Evolutionary conservation across 2,888 invertebrate genomes (phyloP).

Genomic region (Balanococcus diminutus): DNA sequence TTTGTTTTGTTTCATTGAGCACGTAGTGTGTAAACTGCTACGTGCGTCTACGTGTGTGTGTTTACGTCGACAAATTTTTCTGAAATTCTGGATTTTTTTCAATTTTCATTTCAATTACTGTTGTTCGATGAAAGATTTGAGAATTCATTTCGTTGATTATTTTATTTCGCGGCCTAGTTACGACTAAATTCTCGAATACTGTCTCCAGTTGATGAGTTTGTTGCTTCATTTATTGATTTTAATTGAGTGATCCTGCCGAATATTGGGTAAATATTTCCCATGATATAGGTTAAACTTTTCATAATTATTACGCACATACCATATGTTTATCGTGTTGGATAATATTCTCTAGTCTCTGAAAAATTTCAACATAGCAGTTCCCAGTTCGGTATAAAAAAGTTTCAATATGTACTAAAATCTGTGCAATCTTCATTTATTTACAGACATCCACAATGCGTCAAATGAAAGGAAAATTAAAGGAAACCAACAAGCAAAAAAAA

Average conservation of each 20-base stretch:
- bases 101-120: background rate
- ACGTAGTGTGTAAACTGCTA: background rate
- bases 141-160: background rate
- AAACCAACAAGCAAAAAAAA: slow-evolving; percentile 81
- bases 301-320: too few species aligned
- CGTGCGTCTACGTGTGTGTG: background rate
- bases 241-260: background rate
- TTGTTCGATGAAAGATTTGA: too few species aligned
- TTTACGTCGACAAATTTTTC: background rate
- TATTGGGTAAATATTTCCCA: background rate
- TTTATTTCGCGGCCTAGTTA: too few species aligned
- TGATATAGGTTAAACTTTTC: too few species aligned
- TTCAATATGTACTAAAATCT: too few species aligned
- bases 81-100: background rate
- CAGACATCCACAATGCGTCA: slow-evolving; percentile 38
- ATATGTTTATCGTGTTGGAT: too few species aligned
- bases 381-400: too few species aligned
- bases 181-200: too few species aligned
- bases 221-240: background rate
- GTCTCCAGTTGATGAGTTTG: background rate
- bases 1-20: background rate
- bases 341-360: too few species aligned
- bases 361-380: too few species aligned
- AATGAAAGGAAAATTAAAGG: slow-evolving; percentile 69
- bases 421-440: background rate